Evolutionary conservation across 2,888 invertebrate genomes (phyloP), one percentile per base, ranked within the genome.

Genomic region (Torymus aiolomorphi): DNA sequence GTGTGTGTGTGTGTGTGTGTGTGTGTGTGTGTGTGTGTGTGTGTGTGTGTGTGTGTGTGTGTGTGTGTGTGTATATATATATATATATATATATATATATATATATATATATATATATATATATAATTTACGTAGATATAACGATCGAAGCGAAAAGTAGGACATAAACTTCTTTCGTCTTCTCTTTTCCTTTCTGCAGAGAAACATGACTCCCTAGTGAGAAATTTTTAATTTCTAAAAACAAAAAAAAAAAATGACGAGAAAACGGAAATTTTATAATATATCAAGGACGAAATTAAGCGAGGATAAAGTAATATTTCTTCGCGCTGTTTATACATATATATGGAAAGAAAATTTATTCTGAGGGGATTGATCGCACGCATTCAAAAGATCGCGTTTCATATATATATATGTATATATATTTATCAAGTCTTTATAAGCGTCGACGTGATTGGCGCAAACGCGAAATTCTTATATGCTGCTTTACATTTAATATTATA

Each of bases 381-480:
- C 66, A 49, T 67, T 72, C 20, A 16, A 61, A 42, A 42, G 42
- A 42, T 42, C 42, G 54, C 63, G 61, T 16, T 18, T 16, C 4
- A 16, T 71, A 56, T 56, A 57, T 24, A 54, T 73, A 12, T 67
- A 71, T 56, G 18, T 49, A 56, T 63, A 70, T 80, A 80, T 80
- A 71, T 61, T 57, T 71, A 80, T 74, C 52, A 77, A 74, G 77
- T 77, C 74, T 80, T 80, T 74, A 69, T 77, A 74, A 80, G 69
- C 70, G 77, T 77, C 20, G 63, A 80, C 74, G 65, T 77, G 42
- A 77, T 72, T 63, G 69, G 61, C 73, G 72, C 70, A 70, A 80
- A 80, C 74, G 77, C 80, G 51, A 70, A 77, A 74, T 70, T 49
- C 69, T 77, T 77, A 74, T 69, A 69, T 18, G 65, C 74, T 74